A percentile compares a stretch with the other conserved stretches of the same genome.
These are phyloP conservation scores for Girardinichthys multiradiatus DNA, from an alignment of 2,113 vertebrate species.

Conservation along the genomic window DNA sequence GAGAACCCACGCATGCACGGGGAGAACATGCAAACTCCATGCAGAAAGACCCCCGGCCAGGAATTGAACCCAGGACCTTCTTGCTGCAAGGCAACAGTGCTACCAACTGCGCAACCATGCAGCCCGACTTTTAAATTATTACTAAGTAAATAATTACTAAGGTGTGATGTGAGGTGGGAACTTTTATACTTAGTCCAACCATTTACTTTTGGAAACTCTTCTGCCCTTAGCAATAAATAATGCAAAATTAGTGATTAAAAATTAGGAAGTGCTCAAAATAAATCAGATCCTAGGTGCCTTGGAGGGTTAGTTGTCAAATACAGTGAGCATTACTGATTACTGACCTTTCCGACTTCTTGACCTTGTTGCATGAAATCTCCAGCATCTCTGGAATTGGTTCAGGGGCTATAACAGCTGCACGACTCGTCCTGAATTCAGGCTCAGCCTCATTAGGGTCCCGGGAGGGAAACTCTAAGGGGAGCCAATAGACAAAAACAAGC, in stretches of 20 bases:
- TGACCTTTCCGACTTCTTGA: constrained; percentile 78
- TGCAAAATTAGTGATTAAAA: not conserved
- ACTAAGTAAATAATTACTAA: no score
- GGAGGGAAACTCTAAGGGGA: constrained; percentile 61
- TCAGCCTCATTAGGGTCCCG: constrained; percentile 57
- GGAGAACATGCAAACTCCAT: no score
- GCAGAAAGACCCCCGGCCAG: no score
- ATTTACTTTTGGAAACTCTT: not conserved
- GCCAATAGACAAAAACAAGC: constrained; percentile 18
- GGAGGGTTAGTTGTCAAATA: not conserved
- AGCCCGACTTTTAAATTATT: no score
- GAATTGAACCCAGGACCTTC: no score
- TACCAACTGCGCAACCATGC: no score
- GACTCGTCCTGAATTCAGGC: constrained; percentile 65
- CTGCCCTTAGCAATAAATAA: not conserved
- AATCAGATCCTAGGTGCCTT: not conserved
- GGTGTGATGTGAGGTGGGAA: not conserved
- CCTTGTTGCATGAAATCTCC: constrained; percentile 55
- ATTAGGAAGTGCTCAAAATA: not conserved
- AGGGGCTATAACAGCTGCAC: constrained; percentile 75
- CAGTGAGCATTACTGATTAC: not conserved
- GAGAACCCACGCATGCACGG: no score
- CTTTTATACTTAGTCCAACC: not conserved
- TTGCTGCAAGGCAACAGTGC: no score
- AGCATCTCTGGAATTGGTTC: constrained; percentile 74